Conservation (phyloP, 2,888 invertebrate genomes). For the Hypomecis punctinalis region DNA sequence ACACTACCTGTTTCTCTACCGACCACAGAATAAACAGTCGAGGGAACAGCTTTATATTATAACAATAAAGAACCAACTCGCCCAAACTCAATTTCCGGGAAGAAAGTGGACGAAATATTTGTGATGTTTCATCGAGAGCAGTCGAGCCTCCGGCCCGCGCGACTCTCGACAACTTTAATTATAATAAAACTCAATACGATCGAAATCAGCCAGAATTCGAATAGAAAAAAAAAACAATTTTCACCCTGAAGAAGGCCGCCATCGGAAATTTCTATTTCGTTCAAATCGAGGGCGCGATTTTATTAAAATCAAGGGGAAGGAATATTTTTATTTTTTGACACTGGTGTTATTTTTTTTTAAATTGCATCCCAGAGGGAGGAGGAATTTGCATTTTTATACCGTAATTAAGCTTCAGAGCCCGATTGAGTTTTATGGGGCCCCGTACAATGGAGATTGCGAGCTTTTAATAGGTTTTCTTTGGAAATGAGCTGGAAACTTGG, state of each 20-base stretch:
- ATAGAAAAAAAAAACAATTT: constrained; percentile 38
- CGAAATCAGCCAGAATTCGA: constrained; percentile 26
- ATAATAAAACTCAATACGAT: constrained; percentile 41
- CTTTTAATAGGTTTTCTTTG: constrained; percentile 23
- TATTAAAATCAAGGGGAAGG: constrained; percentile 42
- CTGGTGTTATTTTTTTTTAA: constrained; percentile 39
- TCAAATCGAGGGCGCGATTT: constrained; percentile 47
- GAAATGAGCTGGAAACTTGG: constrained; percentile 25
- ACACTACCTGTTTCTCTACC: background rate
- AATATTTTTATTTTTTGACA: constrained; percentile 44
- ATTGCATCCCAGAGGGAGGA: constrained; percentile 35
- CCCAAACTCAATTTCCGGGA: constrained; percentile 19
- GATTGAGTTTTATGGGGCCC: constrained; percentile 38
- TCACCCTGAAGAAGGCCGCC: constrained; percentile 29
- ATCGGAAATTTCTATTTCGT: constrained; percentile 44
- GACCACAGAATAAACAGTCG: background rate
- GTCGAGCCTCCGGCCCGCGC: background rate
- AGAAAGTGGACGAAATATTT: background rate
- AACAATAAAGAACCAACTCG: constrained; percentile 8
- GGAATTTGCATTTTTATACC: constrained; percentile 42
- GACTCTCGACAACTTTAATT: constrained; percentile 35
- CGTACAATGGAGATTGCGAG: constrained; percentile 19
- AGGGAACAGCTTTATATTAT: background rate
- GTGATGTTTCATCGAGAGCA: background rate
- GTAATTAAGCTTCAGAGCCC: constrained; percentile 37